phyloP scores from a whole-genome alignment of 2,797 vertebrate genomes.

The Dendrocincla tyrannina region DNA sequence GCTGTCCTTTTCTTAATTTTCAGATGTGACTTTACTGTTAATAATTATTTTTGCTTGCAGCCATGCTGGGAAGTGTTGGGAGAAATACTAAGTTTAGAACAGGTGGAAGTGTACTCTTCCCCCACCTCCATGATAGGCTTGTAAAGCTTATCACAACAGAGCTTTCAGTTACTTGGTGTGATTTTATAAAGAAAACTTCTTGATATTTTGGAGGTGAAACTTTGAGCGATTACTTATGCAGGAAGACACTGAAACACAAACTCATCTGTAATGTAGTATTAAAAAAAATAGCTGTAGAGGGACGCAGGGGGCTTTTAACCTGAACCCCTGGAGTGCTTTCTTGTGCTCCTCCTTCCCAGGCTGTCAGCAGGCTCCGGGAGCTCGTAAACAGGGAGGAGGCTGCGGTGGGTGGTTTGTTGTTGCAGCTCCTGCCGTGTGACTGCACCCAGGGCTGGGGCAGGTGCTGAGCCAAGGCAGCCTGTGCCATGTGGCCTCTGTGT shows the following conservation, averaged over 20 bases:
- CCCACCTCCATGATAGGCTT: accelerated
- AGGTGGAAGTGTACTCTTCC: background rate
- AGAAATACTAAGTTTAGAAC: background rate
- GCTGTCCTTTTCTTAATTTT: background rate
- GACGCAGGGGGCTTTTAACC: accelerated
- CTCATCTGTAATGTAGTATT: too few species aligned
- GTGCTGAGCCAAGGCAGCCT: background rate
- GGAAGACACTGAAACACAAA: background rate
- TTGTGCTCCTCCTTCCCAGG: background rate
- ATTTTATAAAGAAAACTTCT: background rate
- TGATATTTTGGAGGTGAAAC: background rate
- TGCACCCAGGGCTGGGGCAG: background rate
- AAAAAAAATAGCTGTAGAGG: accelerated
- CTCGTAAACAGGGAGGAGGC: background rate
- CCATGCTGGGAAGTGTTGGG: background rate
- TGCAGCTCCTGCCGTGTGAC: background rate
- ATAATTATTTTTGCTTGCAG: background rate
- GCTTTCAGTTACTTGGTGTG: background rate
- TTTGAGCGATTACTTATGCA: accelerated
- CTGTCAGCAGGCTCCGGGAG: background rate
- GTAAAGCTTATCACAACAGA: background rate
- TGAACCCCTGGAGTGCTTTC: accelerated
- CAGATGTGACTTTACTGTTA: background rate
- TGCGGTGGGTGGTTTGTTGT: background rate
- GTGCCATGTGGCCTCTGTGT: background rate